Evolutionary conservation across 1,140 invertebrate species (phyloP).

Genomic region (Panulirus ornatus): DNA sequence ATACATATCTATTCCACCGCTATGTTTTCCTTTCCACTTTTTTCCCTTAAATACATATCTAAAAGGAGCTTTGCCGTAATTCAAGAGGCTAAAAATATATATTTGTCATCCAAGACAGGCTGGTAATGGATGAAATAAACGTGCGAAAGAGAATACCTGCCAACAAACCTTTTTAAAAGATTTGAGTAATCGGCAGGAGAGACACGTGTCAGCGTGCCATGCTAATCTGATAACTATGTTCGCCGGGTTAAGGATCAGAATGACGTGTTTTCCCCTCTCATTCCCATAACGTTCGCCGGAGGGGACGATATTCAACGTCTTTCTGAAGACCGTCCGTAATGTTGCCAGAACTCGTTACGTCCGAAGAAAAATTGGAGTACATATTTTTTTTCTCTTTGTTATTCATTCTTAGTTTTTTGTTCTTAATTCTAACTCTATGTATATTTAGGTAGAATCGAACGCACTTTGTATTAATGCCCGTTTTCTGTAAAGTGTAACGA

Average conservation of each 20-base stretch:
- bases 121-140: neutral
- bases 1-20: too few relatives aligned
- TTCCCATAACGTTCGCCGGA: slow-evolving; percentile 22
- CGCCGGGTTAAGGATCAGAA: neutral
- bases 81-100: neutral
- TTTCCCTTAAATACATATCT: neutral
- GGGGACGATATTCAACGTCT: too few relatives aligned
- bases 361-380: too few relatives aligned
- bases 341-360: too few relatives aligned
- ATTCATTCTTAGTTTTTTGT: too few relatives aligned
- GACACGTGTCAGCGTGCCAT: neutral
- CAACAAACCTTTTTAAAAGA: neutral
- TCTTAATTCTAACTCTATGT: too few relatives aligned
- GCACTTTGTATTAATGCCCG: too few relatives aligned
- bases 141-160: neutral
- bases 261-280: neutral
- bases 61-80: neutral
- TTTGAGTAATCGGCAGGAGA: neutral
- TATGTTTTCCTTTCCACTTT: too few relatives aligned
- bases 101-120: neutral
- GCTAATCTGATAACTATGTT: neutral
- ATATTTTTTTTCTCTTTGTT: too few relatives aligned
- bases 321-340: too few relatives aligned
- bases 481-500: too few relatives aligned
- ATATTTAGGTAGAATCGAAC: too few relatives aligned